Conservation (phyloP, 2,113 vertebrate genomes). For the Spermophilus dauricus region DNA sequence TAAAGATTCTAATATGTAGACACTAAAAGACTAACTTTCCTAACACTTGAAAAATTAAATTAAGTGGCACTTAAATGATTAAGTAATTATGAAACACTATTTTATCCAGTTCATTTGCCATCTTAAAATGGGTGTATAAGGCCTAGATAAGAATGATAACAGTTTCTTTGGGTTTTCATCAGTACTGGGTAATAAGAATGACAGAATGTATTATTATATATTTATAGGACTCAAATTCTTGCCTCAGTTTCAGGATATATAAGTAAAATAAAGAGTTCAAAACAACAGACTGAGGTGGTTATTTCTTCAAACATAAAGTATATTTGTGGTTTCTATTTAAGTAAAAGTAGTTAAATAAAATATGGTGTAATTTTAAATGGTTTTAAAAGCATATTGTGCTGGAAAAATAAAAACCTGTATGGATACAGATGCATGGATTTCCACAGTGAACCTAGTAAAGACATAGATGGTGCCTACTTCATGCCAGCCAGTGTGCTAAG, state of each 20-base stretch:
- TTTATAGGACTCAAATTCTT: slow-evolving; percentile 81
- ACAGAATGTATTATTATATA: slow-evolving; percentile 54
- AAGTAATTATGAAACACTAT: background rate
- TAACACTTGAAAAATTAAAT: slow-evolving; percentile 18
- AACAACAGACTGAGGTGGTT: slow-evolving; percentile 73
- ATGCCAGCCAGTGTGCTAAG: background rate
- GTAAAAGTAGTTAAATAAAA: slow-evolving; percentile 56
- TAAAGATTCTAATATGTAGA: slow-evolving; percentile 30
- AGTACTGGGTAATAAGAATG: background rate
- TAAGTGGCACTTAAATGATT: background rate
- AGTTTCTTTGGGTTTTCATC: slow-evolving; percentile 9
- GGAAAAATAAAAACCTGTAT: slow-evolving; percentile 31
- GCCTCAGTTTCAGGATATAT: slow-evolving; percentile 61
- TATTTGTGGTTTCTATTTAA: slow-evolving; percentile 74
- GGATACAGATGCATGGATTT: background rate
- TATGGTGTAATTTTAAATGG: background rate
- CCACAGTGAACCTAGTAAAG: background rate
- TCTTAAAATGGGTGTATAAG: slow-evolving; percentile 42
- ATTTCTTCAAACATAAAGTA: slow-evolving; percentile 81
- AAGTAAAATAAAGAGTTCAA: slow-evolving; percentile 80
- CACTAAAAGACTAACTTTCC: slow-evolving; percentile 16
- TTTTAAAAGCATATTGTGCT: slow-evolving; percentile 51
- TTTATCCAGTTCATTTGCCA: slow-evolving; percentile 15
- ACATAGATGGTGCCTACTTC: background rate
- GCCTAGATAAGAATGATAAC: background rate